phyloP scores from a whole-genome alignment of 2,797 vertebrate species.

The Falco cherrug region DNA sequence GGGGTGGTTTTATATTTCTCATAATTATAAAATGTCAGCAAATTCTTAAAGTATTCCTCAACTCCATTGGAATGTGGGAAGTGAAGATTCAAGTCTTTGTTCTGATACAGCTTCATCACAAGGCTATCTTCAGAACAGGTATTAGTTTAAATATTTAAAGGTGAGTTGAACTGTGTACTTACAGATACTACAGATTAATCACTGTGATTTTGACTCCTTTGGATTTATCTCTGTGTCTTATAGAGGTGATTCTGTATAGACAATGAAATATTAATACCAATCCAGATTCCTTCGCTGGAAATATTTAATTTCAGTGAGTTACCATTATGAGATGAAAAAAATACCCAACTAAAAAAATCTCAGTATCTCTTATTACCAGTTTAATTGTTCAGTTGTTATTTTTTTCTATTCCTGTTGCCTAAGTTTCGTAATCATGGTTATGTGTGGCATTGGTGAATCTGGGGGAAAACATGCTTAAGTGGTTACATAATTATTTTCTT shows the following conservation, averaged over 20 bases:
- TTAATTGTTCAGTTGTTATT: background rate
- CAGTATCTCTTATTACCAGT: background rate
- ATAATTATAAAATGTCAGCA: slow-evolving; percentile 16
- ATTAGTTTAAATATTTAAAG: background rate
- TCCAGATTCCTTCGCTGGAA: background rate
- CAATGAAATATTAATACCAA: background rate
- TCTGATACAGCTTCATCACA: background rate
- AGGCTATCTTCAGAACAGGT: background rate
- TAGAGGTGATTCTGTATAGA: background rate
- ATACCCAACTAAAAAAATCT: background rate
- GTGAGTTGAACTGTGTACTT: background rate
- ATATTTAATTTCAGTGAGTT: background rate
- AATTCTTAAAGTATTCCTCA: slow-evolving; percentile 27
- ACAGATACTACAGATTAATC: background rate
- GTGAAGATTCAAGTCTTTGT: background rate
- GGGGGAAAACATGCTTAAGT: background rate
- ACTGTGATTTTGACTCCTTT: background rate
- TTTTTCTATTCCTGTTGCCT: background rate
- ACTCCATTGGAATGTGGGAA: background rate
- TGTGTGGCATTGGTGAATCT: slow-evolving; percentile 1
- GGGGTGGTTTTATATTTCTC: background rate
- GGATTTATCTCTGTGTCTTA: background rate
- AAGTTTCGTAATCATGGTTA: background rate
- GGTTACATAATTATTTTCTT: slow-evolving; percentile 7
- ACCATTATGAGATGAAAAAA: background rate